Evolutionary conservation across 2,113 vertebrate species (phyloP).

Genomic region (Cyprinus carpio): DNA sequence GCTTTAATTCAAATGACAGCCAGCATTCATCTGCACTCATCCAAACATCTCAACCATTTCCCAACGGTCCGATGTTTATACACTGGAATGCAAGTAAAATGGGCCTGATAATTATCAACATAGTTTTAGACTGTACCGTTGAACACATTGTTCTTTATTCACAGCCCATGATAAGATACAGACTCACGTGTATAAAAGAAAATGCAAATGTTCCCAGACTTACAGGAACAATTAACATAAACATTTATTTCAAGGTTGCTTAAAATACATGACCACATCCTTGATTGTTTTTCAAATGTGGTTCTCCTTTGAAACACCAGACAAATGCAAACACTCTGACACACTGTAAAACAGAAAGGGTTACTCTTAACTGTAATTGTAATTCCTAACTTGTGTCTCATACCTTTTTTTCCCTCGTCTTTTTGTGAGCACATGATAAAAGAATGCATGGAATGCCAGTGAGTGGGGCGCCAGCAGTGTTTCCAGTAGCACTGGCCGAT

Average conservation of each 20-base stretch:
- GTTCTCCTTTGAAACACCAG: not conserved
- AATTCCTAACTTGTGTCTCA: slow-evolving; percentile 22
- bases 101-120: slow-evolving; percentile 43
- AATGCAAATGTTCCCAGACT: not conserved
- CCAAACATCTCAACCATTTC: slow-evolving; percentile 51
- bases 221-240: not conserved
- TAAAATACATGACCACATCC: not conserved
- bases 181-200: not conserved
- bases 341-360: slow-evolving; percentile 16
- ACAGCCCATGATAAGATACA: not conserved
- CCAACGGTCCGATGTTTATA: slow-evolving; percentile 38
- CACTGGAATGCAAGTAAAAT: slow-evolving; percentile 35
- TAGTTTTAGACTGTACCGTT: slow-evolving; percentile 35
- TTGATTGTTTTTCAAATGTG: not conserved
- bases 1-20: slow-evolving; percentile 52
- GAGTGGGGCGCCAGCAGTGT: slow-evolving; percentile 46
- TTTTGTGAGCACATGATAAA: slow-evolving; percentile 64
- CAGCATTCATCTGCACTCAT: slow-evolving; percentile 53
- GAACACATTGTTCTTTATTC: not conserved
- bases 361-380: slow-evolving; percentile 39
- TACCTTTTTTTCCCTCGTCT: slow-evolving; percentile 31
- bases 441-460: slow-evolving; percentile 63
- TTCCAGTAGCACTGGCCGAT: slow-evolving; percentile 60
- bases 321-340: not conserved
- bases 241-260: not conserved